Evolutionary conservation across 30 jellyfish, hydroid and myxozoan genomes (phyloP), one percentile per base, ranked within the genome.

Genomic region (Hydra vulgaris): DNA sequence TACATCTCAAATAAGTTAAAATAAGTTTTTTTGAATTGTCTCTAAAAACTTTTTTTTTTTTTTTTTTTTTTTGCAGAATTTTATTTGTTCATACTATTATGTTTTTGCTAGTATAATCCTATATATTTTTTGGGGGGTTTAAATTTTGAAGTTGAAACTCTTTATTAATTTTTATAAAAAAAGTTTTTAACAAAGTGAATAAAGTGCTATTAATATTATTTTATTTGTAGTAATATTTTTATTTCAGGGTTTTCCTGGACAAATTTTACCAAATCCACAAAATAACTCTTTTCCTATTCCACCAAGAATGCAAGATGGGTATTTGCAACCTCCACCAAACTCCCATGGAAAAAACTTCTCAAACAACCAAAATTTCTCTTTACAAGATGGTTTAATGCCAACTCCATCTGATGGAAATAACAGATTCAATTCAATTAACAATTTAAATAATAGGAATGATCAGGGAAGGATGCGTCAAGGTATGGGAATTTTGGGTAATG

Each of bases 271-370:
- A n/a, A 68, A 68, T 68, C 75, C 75, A 3, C 75, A 68, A 68
- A 20, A 68, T 8, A 68, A 68, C 15, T 68, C 75, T n/a, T 68
- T 68, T 68, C 75, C 75, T 68, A 68, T 68, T n/a, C 75, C 75
- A n/a, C 75, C 75, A n/a, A 7, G 75, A n/a, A 23, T 68, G 25
- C 75, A 68, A 15, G 75, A 68, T 68, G 75, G 75, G 8, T 68
- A 3, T 68, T 23, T 68, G 25, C 75, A 68, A 16, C 26, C 26
- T 20, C 26, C 75, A 3, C 75, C 75, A 3, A 68, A 15, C 27
- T 20, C 75, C 16, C 25, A 68, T 68, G 15, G 8, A 68, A 20
- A 20, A 20, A 20, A 68, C 8, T 68, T 68, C 8, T 68, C 75
- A 68, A 68, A 68, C 16, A 40, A 40, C 61, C 61, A 40, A 40